These are phyloP conservation scores for Eulemur coronatus DNA, from an alignment of 2,797 vertebrate species.

Conservation along the genomic window DNA sequence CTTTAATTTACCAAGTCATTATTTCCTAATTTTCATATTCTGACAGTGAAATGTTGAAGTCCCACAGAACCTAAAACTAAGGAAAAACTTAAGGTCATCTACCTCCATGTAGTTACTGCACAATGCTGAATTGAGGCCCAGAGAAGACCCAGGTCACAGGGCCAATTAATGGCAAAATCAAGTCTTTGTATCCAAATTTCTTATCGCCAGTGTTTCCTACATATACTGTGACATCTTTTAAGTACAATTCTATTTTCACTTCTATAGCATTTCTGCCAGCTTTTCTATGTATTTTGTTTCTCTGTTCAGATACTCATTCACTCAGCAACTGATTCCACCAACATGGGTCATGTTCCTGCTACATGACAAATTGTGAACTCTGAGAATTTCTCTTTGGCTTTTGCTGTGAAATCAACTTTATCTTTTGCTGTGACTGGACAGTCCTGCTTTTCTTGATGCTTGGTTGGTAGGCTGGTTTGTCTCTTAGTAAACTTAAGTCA, in stretches of 20 bases:
- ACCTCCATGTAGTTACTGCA: background rate
- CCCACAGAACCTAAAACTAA: background rate
- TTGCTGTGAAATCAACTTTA: constrained; percentile 3
- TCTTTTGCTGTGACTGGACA: background rate
- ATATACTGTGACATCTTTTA: background rate
- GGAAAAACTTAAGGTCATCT: background rate
- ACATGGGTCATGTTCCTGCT: background rate
- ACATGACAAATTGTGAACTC: background rate
- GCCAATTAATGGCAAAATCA: background rate
- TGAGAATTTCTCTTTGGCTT: background rate
- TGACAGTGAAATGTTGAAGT: background rate
- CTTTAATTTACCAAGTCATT: background rate
- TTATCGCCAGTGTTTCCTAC: background rate
- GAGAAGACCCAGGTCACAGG: background rate
- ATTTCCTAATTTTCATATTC: constrained; percentile 19
- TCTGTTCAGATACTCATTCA: constrained; percentile 10
- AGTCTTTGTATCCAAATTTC: background rate
- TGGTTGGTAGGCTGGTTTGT: background rate
- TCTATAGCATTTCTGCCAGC: background rate
- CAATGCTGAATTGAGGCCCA: background rate
- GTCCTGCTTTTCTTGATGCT: background rate
- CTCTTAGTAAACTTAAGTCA: background rate
- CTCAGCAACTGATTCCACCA: background rate
- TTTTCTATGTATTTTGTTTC: background rate
- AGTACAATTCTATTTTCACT: background rate